Conservation (phyloP, 2,888 invertebrate species). For the Andrena camellia region DNA sequence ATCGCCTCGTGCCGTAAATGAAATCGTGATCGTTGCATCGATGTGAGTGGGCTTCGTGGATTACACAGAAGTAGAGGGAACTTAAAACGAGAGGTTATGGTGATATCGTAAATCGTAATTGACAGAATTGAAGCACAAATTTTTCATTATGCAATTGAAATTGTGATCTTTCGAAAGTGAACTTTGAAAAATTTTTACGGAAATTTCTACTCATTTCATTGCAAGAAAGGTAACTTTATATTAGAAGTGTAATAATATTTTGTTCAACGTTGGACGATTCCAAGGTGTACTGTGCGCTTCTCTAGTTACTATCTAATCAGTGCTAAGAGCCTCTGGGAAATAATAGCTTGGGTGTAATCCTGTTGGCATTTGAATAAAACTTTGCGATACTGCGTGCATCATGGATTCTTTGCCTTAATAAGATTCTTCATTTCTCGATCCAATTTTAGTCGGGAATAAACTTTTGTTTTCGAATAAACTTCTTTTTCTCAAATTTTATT, state of each 20-base stretch:
- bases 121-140: too few species aligned
- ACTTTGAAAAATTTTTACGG: too few species aligned
- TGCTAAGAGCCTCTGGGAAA: slow-evolving; percentile 13
- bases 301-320: slow-evolving; percentile 51
- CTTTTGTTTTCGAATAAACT: too few species aligned
- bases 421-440: too few species aligned
- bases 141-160: too few species aligned
- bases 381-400: slow-evolving; percentile 11
- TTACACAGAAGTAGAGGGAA: not conserved
- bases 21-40: slow-evolving; percentile 3
- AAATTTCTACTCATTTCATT: not conserved
- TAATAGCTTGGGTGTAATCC: slow-evolving; percentile 15
- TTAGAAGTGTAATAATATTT: not conserved
- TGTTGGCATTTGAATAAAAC: slow-evolving; percentile 31
- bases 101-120: not conserved
- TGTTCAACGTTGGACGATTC: not conserved
- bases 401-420: slow-evolving; percentile 30
- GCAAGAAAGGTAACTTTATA: not conserved
- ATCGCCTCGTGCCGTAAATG: slow-evolving; percentile 13
- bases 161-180: too few species aligned
- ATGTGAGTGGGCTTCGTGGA: not conserved
- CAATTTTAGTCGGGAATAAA: too few species aligned
- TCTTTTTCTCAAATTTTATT: too few species aligned
- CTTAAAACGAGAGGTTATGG: not conserved
- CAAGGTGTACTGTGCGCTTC: not conserved